These are phyloP conservation scores for Bovichtus variegatus DNA, from an alignment of 2,797 vertebrate genomes.

Conservation along the genomic window DNA sequence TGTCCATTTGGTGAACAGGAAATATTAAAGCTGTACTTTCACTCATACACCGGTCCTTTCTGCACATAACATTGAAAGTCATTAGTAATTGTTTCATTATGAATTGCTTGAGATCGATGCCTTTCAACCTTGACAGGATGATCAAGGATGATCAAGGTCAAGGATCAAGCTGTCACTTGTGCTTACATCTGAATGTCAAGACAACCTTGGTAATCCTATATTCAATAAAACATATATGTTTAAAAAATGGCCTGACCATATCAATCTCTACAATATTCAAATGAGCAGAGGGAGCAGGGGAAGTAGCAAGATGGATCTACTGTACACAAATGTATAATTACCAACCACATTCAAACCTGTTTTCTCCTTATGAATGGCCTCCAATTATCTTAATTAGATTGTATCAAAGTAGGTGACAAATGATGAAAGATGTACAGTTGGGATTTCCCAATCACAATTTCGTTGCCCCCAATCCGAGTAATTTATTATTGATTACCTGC, in stretches of 20 bases:
- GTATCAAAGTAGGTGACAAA: constrained; percentile 1
- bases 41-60: background rate
- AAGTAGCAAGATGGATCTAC: constrained; percentile 4
- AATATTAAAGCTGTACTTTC: constrained; percentile 19
- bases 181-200: constrained; percentile 21
- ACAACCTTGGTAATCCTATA: constrained; percentile 22
- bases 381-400: constrained; percentile 16
- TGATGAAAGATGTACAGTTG: constrained; percentile 17
- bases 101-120: constrained; percentile 12
- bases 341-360: constrained; percentile 8
- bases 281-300: background rate
- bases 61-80: background rate
- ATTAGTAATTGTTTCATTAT: constrained; percentile 2
- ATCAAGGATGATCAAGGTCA: too few relatives aligned
- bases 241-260: constrained; percentile 17
- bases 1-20: background rate
- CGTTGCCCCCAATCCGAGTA: too few relatives aligned
- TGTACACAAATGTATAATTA: background rate
- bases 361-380: background rate
- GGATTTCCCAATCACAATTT: too few relatives aligned
- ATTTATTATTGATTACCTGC: too few relatives aligned
- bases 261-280: constrained; percentile 39
- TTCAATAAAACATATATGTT: constrained; percentile 48
- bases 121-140: constrained; percentile 4
- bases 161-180: constrained; percentile 45